Percentiles rank a stretch among this genome's conserved stretches.
phyloP scores from a whole-genome alignment of 1,140 invertebrate species.

The Archivesica marissinica region DNA sequence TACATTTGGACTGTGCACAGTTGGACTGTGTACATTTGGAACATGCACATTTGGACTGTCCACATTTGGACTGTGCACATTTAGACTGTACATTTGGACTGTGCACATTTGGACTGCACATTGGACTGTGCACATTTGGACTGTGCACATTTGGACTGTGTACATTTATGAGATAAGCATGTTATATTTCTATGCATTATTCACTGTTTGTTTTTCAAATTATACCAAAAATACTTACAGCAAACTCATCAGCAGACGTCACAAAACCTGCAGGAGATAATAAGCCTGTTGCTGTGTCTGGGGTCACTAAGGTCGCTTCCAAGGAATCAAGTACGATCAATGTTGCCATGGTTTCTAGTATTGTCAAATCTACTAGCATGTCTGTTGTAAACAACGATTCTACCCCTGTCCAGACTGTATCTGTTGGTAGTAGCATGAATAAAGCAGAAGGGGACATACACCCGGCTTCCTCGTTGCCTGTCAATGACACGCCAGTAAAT shows the following conservation, averaged over 20 bases:
- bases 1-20: no score
- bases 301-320: neutral
- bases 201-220: no score
- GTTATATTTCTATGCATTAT: no score
- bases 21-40: no score
- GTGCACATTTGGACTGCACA: no score
- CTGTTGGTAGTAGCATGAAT: neutral
- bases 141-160: no score
- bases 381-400: neutral
- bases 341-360: slow-evolving; percentile 9
- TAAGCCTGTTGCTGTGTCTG: neutral
- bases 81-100: no score
- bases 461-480: neutral
- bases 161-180: no score
- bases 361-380: neutral
- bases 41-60: no score
- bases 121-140: no score
- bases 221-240: no score
- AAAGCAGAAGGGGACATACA: neutral
- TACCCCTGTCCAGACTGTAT: neutral
- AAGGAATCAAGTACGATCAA: slow-evolving; percentile 27
- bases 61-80: no score
- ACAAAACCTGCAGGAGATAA: neutral
- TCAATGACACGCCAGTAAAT: neutral
- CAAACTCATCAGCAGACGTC: neutral